Evolutionary conservation across 1,140 invertebrate genomes (phyloP).

Genomic region (Ectropis grisescens): DNA sequence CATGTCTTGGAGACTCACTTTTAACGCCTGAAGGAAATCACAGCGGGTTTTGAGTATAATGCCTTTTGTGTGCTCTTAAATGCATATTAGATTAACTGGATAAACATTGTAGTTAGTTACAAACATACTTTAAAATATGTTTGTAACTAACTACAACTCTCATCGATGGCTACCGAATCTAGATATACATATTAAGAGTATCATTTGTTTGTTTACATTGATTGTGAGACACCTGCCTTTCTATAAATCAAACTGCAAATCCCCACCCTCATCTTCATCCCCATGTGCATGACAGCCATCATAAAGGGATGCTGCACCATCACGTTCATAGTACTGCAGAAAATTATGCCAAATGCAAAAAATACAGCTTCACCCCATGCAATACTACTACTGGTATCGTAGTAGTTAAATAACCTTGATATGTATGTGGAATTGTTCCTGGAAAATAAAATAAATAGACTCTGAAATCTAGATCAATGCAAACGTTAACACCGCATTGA

Average conservation of each 20-base stretch:
- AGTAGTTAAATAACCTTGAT: constrained; percentile 70
- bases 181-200: no score
- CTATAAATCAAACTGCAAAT: constrained; percentile 81
- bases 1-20: constrained; percentile 75
- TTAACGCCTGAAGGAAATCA: constrained; percentile 56
- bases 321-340: constrained; percentile 74
- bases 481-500: no score
- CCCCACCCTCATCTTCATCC: constrained; percentile 81
- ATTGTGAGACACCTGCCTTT: constrained; percentile 77
- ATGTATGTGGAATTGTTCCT: constrained; percentile 36
- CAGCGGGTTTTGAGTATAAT: background rate
- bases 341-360: constrained; percentile 73
- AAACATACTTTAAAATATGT: no score
- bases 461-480: no score
- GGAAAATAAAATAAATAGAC: constrained; percentile 12
- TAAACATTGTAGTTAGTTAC: no score
- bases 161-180: no score
- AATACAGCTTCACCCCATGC: constrained; percentile 71
- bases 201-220: no score
- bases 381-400: constrained; percentile 45
- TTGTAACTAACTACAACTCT: no score
- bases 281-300: constrained; percentile 76
- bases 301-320: constrained; percentile 80
- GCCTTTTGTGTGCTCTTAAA: background rate
- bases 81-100: constrained; percentile 25